Percentiles rank a stretch among this genome's conserved stretches.
Evolutionary conservation across 2,888 invertebrate species (phyloP).

Genomic region (Andrena dorsata): DNA sequence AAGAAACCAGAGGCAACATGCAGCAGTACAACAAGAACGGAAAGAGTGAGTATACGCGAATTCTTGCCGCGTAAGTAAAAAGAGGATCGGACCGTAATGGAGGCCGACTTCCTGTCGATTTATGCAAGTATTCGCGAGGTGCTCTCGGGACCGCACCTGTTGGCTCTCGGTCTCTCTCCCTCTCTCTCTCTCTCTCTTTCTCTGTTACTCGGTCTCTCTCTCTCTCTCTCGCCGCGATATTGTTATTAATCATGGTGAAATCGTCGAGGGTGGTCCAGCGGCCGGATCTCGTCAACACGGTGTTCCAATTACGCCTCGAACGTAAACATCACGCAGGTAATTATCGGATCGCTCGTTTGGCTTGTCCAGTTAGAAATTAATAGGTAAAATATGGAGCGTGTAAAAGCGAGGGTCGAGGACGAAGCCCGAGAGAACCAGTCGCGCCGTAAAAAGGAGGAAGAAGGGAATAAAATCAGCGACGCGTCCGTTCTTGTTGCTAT

Average conservation of each 20-base stretch:
- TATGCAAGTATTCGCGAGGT: conserved; percentile 59
- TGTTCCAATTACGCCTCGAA: conserved; percentile 47
- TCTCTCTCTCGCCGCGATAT: conserved; percentile 15
- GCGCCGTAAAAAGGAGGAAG: background rate
- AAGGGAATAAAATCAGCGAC: background rate
- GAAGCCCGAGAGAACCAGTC: background rate
- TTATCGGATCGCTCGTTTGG: conserved; percentile 16
- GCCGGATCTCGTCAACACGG: conserved; percentile 25
- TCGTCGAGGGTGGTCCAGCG: conserved; percentile 65
- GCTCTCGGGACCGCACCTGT: conserved; percentile 15
- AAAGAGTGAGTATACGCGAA: conserved; percentile 75
- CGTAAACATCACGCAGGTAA: conserved; percentile 22
- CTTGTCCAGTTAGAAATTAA: conserved; percentile 6
- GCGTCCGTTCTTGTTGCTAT: background rate
- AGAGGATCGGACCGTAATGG: conserved; percentile 22
- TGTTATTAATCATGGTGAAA: conserved; percentile 65
- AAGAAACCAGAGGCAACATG: conserved; percentile 77
- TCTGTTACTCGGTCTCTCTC: conserved; percentile 3
- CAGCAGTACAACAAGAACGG: conserved; percentile 76
- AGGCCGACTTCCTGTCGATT: conserved; percentile 44
- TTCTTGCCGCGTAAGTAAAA: conserved; percentile 4
- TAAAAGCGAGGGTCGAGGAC: background rate
- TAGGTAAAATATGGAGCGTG: background rate
- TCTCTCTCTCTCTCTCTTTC: background rate
- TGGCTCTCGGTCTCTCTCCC: background rate